These are phyloP conservation scores for Amiota mariae DNA, from an alignment of 2,888 invertebrate genomes.

Conservation along the genomic window DNA sequence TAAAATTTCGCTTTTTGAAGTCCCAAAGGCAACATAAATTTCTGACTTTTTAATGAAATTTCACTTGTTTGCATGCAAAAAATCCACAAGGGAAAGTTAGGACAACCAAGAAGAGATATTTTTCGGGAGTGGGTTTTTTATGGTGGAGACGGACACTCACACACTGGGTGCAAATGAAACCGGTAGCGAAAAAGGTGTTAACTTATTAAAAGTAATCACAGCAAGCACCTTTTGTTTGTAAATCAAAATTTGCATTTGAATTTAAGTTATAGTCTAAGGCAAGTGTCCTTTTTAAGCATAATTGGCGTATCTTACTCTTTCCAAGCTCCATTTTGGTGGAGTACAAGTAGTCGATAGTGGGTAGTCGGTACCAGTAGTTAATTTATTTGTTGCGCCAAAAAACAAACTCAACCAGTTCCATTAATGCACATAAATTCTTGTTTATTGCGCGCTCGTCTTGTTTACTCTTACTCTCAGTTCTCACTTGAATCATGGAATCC, in stretches of 20 bases:
- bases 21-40: constrained; percentile 25
- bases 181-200: constrained; percentile 17
- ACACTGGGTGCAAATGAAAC: background rate
- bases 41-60: constrained; percentile 26
- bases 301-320: background rate
- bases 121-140: background rate
- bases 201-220: constrained; percentile 13
- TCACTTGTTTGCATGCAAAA: constrained; percentile 19
- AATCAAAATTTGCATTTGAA: constrained; percentile 10
- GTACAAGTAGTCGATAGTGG: background rate
- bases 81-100: constrained; percentile 1
- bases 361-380: constrained; percentile 7
- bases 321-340: background rate
- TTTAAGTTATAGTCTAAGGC: background rate
- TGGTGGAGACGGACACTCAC: background rate
- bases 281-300: background rate
- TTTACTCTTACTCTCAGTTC: background rate
- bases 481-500: background rate
- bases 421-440: constrained; percentile 32
- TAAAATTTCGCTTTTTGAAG: constrained; percentile 4
- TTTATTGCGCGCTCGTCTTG: constrained; percentile 26
- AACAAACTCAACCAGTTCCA: constrained; percentile 21
- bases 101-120: background rate
- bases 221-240: background rate
- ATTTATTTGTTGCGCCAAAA: constrained; percentile 29